Evolutionary conservation across 92 coral and sea anemone genomes (phyloP).

Genomic region (Epizoanthus rinbou): DNA sequence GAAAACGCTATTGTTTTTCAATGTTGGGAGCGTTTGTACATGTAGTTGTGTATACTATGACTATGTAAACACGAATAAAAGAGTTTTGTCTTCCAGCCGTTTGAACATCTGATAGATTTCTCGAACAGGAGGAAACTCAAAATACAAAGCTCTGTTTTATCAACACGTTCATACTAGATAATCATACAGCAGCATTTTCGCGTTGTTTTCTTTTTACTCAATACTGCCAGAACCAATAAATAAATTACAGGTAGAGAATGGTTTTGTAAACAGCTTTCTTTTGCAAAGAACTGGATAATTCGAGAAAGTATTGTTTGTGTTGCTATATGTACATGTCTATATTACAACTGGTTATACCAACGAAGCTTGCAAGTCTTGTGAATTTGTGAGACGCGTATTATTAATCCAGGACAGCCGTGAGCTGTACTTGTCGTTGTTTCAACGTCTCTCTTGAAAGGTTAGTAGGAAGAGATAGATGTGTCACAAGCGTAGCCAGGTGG

Average conservation of each 20-base stretch:
- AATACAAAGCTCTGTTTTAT: no score
- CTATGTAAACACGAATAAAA: no score
- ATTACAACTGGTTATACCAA: background rate
- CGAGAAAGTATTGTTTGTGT: no score
- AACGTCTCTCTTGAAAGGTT: slow-evolving; percentile 47
- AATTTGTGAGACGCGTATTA: background rate
- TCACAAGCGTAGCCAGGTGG: slow-evolving; percentile 36
- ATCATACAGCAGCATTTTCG: background rate
- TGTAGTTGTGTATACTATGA: no score
- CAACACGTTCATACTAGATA: no score
- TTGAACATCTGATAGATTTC: no score
- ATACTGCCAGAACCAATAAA: background rate
- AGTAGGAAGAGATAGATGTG: slow-evolving; percentile 61
- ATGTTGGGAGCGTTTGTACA: no score
- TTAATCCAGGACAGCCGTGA: background rate
- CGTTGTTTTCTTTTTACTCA: background rate
- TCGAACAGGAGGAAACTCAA: no score
- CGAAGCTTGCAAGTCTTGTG: background rate
- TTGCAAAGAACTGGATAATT: no score
- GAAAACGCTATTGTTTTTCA: no score
- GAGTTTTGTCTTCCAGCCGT: no score
- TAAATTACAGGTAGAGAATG: background rate
- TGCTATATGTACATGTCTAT: background rate
- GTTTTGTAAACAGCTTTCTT: no score
- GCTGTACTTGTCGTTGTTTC: slow-evolving; percentile 55